Conservation (phyloP, 2,797 vertebrate genomes). For the Pelobates cultripes region DNA sequence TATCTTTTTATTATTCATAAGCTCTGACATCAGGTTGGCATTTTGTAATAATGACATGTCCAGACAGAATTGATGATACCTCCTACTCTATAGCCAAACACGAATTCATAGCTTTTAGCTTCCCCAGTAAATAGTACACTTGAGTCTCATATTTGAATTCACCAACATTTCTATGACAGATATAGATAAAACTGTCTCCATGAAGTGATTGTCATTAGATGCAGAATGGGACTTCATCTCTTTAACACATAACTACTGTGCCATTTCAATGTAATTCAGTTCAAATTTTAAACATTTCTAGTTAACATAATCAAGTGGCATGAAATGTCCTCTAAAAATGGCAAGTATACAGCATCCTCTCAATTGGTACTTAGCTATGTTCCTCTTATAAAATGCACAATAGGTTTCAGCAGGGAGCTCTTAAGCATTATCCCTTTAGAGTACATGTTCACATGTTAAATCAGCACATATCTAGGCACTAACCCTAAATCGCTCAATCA, state of each 20-base stretch:
- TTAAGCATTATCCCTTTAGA: constrained; percentile 77
- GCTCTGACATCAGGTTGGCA: constrained; percentile 42
- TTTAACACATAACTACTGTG: constrained; percentile 74
- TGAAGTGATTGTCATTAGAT: constrained; percentile 71
- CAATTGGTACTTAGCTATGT: constrained; percentile 79
- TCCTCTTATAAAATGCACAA: constrained; percentile 78
- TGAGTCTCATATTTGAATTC: constrained; percentile 55
- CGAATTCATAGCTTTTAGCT: constrained; percentile 47
- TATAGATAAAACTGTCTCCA: constrained; percentile 68
- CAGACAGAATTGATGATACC: constrained; percentile 51
- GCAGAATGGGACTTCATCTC: constrained; percentile 65
- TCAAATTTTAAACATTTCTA: constrained; percentile 81
- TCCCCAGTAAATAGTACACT: constrained; percentile 55
- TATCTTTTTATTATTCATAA: constrained; percentile 29
- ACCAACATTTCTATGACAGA: constrained; percentile 60
- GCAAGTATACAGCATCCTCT: constrained; percentile 77
- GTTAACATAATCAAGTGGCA: constrained; percentile 84
- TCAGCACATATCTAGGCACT: constrained; percentile 77
- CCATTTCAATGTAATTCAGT: constrained; percentile 78
- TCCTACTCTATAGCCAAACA: constrained; percentile 50
- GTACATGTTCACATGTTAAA: constrained; percentile 74
- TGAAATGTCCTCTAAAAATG: constrained; percentile 79
- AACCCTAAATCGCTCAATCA: constrained; percentile 66
- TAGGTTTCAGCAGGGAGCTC: constrained; percentile 78
- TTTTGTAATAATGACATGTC: constrained; percentile 52